phyloP scores from a whole-genome alignment of 2,113 vertebrate genomes.

The Garra rufa region DNA sequence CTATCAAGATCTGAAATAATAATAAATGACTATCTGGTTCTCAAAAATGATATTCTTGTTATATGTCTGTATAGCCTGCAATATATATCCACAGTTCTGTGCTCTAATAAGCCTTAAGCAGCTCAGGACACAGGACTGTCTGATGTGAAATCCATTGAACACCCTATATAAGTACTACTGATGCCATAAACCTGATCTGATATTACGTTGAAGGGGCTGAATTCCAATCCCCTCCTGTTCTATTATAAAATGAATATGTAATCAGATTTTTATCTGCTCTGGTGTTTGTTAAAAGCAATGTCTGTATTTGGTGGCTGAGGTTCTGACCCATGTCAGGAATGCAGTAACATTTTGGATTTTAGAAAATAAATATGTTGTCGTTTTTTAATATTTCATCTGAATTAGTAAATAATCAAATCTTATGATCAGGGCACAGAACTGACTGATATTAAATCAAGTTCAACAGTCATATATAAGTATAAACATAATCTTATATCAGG shows the following conservation, averaged over 20 bases:
- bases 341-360: too few relatives aligned
- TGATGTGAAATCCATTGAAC: background rate
- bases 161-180: constrained; percentile 14
- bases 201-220: background rate
- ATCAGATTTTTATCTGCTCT: background rate
- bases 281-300: too few relatives aligned
- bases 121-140: background rate
- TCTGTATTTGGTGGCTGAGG: background rate
- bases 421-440: too few relatives aligned
- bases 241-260: background rate
- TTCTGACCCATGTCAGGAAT: too few relatives aligned
- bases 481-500: too few relatives aligned
- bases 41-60: background rate
- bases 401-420: too few relatives aligned
- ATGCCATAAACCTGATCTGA: background rate
- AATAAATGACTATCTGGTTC: background rate
- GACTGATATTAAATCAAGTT: too few relatives aligned
- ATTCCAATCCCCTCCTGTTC: background rate
- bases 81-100: background rate
- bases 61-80: too few relatives aligned
- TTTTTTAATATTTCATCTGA: too few relatives aligned
- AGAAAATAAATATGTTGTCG: too few relatives aligned
- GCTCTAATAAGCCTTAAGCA: background rate
- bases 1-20: background rate
- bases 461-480: too few relatives aligned